Conservation (phyloP, 64 coral and sea anemone genomes). For the Porites lutea region DNA sequence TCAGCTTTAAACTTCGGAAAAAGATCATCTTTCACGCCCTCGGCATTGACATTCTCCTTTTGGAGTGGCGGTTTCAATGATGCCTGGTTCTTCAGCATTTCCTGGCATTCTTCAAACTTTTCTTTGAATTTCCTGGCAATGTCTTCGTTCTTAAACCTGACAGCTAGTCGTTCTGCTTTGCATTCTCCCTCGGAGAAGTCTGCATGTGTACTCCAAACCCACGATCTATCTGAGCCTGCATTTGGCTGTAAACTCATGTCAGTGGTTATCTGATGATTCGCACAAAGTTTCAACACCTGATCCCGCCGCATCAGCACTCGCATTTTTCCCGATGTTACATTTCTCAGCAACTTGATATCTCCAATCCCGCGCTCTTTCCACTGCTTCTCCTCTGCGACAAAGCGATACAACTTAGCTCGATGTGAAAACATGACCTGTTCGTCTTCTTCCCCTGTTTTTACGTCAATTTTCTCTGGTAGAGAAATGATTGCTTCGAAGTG, state of each 20-base stretch:
- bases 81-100: not conserved
- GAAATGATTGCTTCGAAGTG: constrained; percentile 82
- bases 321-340: constrained; percentile 33
- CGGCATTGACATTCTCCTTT: not conserved
- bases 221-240: constrained; percentile 80
- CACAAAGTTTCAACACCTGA: constrained; percentile 91
- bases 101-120: constrained; percentile 79
- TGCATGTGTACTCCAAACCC: constrained; percentile 88
- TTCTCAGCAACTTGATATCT: constrained; percentile 85
- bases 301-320: constrained; percentile 92
- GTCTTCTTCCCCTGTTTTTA: constrained; percentile 87
- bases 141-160: constrained; percentile 74
- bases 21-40: not conserved
- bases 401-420: constrained; percentile 83
- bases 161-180: constrained; percentile 86
- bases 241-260: constrained; percentile 84
- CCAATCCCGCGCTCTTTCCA: constrained; percentile 98
- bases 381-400: constrained; percentile 47
- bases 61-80: not conserved
- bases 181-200: constrained; percentile 81
- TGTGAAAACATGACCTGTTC: constrained; percentile 82
- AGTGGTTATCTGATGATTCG: constrained; percentile 91
- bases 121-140: constrained; percentile 75
- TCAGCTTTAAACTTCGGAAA: constrained; percentile 33
- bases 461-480: constrained; percentile 77